Percentiles rank a stretch among this genome's conserved stretches.
Evolutionary conservation across 2,797 vertebrate species (phyloP).

Genomic region (Sebastolobus alascanus): DNA sequence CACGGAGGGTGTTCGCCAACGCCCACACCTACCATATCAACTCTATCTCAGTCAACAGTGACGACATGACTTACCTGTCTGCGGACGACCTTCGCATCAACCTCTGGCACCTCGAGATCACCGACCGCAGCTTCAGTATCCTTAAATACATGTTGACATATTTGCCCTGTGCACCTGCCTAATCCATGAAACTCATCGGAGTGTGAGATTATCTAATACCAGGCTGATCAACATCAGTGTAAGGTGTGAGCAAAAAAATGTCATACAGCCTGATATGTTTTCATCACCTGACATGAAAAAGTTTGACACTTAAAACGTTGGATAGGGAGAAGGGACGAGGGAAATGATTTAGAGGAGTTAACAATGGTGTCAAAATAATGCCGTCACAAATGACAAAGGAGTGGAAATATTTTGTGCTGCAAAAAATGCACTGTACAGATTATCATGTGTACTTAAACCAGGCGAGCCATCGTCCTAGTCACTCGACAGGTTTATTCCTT

Average conservation of each 20-base stretch:
- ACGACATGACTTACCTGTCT: conserved; percentile 97
- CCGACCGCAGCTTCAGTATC: conserved; percentile 99
- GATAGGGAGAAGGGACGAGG: neutral
- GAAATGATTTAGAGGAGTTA: too few relatives aligned
- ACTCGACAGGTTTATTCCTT: conserved; percentile 52
- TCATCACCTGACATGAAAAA: neutral
- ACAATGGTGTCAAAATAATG: neutral
- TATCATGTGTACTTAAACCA: neutral
- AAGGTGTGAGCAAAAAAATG: neutral
- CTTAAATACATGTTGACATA: conserved; percentile 39
- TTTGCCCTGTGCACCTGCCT: neutral
- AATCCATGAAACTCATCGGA: neutral
- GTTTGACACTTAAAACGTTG: neutral
- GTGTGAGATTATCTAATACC: neutral
- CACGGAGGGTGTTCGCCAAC: conserved; percentile 96
- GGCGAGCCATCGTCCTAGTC: neutral
- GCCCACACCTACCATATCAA: conserved; percentile 99
- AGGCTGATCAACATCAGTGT: neutral
- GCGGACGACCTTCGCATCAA: conserved; percentile 98
- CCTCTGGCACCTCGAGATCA: conserved; percentile 98
- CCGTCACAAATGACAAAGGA: neutral
- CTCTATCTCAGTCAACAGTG: conserved; percentile 98
- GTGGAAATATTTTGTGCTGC: neutral
- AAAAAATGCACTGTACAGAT: neutral
- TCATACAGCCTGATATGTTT: neutral